phyloP scores from a whole-genome alignment of 2,888 invertebrate species.

The Dusona sp. region DNA sequence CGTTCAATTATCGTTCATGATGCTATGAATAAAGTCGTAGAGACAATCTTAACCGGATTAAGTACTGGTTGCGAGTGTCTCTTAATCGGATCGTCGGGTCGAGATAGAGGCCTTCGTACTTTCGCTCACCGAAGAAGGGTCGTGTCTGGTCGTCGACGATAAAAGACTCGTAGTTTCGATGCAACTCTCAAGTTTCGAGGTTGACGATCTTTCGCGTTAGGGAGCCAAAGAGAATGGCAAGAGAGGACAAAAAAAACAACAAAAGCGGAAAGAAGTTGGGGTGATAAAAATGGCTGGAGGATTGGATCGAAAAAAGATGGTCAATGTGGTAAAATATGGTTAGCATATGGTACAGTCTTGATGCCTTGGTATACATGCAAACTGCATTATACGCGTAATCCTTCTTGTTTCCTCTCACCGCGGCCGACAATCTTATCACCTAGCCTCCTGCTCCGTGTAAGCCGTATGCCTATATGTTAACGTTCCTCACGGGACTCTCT shows the following conservation, averaged over 20 bases:
- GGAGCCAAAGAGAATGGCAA: neutral
- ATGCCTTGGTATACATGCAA: constrained; percentile 33
- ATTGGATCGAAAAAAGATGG: constrained; percentile 22
- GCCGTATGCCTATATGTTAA: neutral
- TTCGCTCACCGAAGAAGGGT: constrained; percentile 16
- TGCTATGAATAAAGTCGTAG: constrained; percentile 64
- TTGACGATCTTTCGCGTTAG: constrained; percentile 39
- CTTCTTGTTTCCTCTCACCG: constrained; percentile 22
- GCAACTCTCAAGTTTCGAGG: constrained; percentile 20
- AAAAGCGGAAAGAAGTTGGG: neutral
- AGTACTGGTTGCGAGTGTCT: constrained; percentile 52
- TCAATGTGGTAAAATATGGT: constrained; percentile 3
- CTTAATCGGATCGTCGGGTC: constrained; percentile 62
- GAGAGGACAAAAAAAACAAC: neutral
- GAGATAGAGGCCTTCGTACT: constrained; percentile 58
- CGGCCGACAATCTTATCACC: constrained; percentile 18
- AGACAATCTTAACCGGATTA: constrained; percentile 65
- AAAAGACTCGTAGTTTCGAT: constrained; percentile 27
- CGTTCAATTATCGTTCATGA: constrained; percentile 65
- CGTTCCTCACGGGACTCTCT: constrained; percentile 14
- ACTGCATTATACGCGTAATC: constrained; percentile 47
- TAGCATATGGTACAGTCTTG: neutral
- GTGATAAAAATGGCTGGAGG: constrained; percentile 24
- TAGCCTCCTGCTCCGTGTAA: neutral
- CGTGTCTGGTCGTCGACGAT: constrained; percentile 36